Conservation (phyloP, 2,113 vertebrate genomes). For the Salvelinus fontinalis region DNA sequence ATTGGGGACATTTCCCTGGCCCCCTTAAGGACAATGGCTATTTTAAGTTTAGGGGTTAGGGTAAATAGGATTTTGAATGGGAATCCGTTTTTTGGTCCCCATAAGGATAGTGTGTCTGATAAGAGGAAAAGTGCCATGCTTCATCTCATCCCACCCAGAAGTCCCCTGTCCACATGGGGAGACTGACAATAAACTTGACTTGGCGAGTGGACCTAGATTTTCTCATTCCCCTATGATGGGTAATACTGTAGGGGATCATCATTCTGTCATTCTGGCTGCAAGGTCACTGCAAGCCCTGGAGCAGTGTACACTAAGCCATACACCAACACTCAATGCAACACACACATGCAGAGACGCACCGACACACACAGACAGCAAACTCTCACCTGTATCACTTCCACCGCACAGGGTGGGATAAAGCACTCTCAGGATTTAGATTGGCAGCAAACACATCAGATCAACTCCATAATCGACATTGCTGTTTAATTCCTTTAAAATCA, state of each 20-base stretch:
- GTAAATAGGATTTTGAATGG: too few relatives aligned
- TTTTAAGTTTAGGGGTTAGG: too few relatives aligned
- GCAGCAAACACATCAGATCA: not conserved
- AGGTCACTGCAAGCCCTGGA: constrained; percentile 41
- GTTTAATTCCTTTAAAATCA: not conserved
- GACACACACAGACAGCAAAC: not conserved
- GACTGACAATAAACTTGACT: constrained; percentile 45
- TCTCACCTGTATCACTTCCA: not conserved
- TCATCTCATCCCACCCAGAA: constrained; percentile 52
- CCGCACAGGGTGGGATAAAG: too few relatives aligned
- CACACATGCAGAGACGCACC: not conserved
- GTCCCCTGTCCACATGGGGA: constrained; percentile 52
- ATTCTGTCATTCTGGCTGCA: constrained; percentile 45
- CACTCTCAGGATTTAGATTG: not conserved
- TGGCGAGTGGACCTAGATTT: constrained; percentile 34
- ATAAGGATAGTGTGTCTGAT: not conserved
- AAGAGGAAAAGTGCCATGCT: constrained; percentile 26
- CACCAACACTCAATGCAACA: not conserved
- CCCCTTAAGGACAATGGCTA: too few relatives aligned
- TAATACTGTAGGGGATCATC: constrained; percentile 35
- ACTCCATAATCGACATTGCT: not conserved
- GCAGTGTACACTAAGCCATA: constrained; percentile 15
- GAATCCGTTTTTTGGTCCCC: too few relatives aligned
- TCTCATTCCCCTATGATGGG: constrained; percentile 25
- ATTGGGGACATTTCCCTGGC: too few relatives aligned